A percentile compares a stretch with the other conserved stretches of the same genome.
phyloP scores from a whole-genome alignment of 1,140 invertebrate species.

The Ylistrum balloti region DNA sequence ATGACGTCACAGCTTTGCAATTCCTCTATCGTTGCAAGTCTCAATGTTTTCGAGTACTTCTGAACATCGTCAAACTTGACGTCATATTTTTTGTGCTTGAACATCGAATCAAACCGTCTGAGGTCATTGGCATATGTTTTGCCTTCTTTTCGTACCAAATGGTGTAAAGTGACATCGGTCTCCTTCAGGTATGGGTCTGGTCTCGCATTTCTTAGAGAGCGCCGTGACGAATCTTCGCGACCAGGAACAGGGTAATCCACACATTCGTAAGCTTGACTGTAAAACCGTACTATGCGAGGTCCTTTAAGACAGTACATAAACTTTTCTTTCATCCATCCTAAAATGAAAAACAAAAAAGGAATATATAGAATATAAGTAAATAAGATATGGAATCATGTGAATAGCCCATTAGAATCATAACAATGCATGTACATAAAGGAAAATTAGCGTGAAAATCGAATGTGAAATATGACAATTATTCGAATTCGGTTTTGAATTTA shows the following conservation, averaged over 20 bases:
- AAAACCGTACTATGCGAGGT: conserved; percentile 69
- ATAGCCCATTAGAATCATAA: no score
- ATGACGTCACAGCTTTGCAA: conserved; percentile 53
- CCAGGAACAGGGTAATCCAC: conserved; percentile 64
- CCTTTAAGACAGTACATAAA: neutral
- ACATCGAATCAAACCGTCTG: conserved; percentile 57
- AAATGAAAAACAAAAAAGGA: no score
- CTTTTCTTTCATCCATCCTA: conserved; percentile 8
- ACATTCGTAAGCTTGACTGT: conserved; percentile 68
- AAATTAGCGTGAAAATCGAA: no score
- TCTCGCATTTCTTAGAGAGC: neutral
- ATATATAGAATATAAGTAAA: no score
- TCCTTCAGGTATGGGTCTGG: conserved; percentile 29
- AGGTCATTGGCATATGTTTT: conserved; percentile 63
- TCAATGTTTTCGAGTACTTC: conserved; percentile 49
- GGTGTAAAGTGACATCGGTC: conserved; percentile 64
- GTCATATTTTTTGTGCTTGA: conserved; percentile 32
- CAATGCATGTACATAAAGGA: no score
- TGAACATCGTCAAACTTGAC: conserved; percentile 37
- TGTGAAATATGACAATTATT: no score
- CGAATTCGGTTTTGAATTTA: no score
- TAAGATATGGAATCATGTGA: no score
- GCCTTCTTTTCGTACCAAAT: conserved; percentile 62
- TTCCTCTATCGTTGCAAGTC: conserved; percentile 49
- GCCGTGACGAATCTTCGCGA: neutral